Percentiles rank a stretch among this genome's conserved stretches.
Conservation (phyloP, 2,113 vertebrate species). For the Aptenodytes patagonicus region DNA sequence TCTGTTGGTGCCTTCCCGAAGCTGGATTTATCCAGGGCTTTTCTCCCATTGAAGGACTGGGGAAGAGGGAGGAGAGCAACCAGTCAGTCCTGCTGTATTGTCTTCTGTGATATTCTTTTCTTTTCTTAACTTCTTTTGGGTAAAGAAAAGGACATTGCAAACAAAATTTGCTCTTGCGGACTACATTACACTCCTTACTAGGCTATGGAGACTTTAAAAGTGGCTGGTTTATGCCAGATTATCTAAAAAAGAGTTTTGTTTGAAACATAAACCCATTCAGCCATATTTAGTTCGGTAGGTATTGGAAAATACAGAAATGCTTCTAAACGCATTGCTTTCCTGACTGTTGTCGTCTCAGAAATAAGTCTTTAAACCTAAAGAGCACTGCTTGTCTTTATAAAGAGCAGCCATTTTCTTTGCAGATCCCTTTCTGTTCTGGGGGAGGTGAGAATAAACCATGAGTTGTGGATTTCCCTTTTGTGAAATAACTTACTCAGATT, state of each 20-base stretch:
- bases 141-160: not conserved
- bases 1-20: not conserved
- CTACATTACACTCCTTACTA: not conserved
- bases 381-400: not conserved
- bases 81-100: not conserved
- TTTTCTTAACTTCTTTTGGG: not conserved
- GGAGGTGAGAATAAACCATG: not conserved
- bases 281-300: not conserved
- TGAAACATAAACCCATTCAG: not conserved
- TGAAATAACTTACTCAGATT: not conserved
- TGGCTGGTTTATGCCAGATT: not conserved
- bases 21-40: not conserved
- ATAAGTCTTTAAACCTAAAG: not conserved
- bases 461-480: not conserved
- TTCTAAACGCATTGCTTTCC: not conserved
- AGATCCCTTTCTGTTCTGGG: not conserved
- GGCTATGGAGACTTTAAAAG: not conserved
- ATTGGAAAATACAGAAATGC: not conserved
- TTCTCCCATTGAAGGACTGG: not conserved
- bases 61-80: not conserved
- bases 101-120: not conserved
- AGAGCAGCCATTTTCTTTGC: not conserved
- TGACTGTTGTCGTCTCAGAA: not conserved
- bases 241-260: not conserved
- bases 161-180: not conserved